A percentile compares a stretch with the other conserved stretches of the same genome.
Conservation (phyloP, 2,797 vertebrate species). For the Pseudomugil gertrudae region DNA sequence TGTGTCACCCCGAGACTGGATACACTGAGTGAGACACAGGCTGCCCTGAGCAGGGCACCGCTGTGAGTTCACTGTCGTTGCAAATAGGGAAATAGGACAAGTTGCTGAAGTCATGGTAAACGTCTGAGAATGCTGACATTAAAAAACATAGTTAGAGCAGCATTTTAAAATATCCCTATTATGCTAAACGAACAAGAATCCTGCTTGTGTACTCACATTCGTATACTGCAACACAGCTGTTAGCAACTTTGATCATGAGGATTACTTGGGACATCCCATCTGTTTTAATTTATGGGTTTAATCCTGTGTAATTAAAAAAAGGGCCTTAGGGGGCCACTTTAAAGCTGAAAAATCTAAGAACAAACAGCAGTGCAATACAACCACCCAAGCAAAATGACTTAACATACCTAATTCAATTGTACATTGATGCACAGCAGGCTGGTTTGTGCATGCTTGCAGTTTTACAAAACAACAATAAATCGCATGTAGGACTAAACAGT, state of each 20-base stretch:
- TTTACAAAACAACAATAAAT: neutral
- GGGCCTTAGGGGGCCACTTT: neutral
- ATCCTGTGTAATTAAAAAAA: constrained; percentile 14
- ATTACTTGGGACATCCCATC: neutral
- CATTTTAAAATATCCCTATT: constrained; percentile 1
- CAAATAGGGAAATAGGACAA: constrained; percentile 58
- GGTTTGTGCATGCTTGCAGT: neutral
- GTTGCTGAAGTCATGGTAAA: constrained; percentile 53
- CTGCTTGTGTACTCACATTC: constrained; percentile 8
- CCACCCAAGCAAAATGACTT: neutral
- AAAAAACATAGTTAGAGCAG: constrained; percentile 42
- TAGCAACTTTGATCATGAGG: neutral
- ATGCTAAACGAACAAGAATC: constrained; percentile 12
- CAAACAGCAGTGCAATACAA: neutral
- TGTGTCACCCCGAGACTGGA: constrained; percentile 71
- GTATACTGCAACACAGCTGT: neutral
- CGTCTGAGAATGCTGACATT: constrained; percentile 32
- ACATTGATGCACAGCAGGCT: no score
- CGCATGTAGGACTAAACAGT: neutral
- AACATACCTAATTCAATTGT: no score
- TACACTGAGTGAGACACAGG: constrained; percentile 59
- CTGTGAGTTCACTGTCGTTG: constrained; percentile 42
- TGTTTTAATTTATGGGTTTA: constrained; percentile 28
- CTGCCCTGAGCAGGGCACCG: constrained; percentile 58
- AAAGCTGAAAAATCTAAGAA: neutral